These are phyloP conservation scores for Melanotaenia trifasciata DNA, from an alignment of 2,797 vertebrate species.

Conservation along the genomic window DNA sequence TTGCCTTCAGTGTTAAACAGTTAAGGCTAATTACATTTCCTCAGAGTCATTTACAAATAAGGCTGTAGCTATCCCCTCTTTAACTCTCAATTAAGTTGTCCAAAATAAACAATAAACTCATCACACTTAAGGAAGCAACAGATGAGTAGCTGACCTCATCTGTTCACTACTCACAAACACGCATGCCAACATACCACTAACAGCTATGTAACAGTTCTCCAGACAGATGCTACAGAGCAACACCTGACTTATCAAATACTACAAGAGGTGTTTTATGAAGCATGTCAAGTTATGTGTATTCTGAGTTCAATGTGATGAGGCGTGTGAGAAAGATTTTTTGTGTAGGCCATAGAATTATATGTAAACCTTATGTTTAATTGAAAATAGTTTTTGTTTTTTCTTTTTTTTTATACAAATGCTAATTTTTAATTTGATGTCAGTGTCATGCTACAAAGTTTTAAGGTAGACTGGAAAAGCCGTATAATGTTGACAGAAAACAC, in stretches of 20 bases:
- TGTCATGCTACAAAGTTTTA: neutral
- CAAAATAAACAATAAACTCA: neutral
- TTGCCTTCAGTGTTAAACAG: too few species aligned
- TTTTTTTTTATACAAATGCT: neutral
- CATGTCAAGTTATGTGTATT: conserved; percentile 6
- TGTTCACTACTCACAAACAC: neutral
- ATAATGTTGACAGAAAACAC: neutral
- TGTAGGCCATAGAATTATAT: neutral
- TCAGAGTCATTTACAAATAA: too few species aligned
- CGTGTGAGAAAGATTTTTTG: neutral
- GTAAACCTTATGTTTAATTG: neutral
- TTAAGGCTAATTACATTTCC: too few species aligned
- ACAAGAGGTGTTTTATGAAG: conserved; percentile 7
- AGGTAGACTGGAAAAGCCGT: neutral
- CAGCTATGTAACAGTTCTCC: conserved; percentile 20
- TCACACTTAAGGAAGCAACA: neutral
- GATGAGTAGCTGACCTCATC: conserved; percentile 12
- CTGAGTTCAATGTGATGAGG: neutral
- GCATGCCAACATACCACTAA: conserved; percentile 10
- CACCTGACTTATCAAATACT: conserved; percentile 46
- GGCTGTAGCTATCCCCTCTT: too few species aligned
- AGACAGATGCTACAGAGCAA: conserved; percentile 34
- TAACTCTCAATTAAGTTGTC: neutral
- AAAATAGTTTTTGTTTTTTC: neutral
- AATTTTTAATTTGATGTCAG: neutral